Percentiles rank a stretch among this genome's conserved stretches.
phyloP scores from a whole-genome alignment of 2,797 vertebrate species.

The Strix occidentalis region DNA sequence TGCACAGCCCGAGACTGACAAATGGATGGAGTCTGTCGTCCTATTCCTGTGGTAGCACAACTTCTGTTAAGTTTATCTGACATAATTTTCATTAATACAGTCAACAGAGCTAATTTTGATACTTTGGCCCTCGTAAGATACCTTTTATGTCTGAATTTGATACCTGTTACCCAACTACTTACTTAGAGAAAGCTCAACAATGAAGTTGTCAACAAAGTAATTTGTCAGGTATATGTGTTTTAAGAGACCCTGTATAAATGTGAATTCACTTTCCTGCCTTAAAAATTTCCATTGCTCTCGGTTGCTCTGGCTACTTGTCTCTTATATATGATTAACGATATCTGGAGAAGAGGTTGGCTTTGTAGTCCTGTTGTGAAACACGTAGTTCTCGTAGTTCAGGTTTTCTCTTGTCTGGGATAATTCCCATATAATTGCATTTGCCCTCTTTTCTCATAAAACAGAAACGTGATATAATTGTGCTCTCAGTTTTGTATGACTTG shows the following conservation, averaged over 20 bases:
- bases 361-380: not conserved
- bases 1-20: not conserved
- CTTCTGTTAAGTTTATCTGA: not conserved
- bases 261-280: not conserved
- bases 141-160: not conserved
- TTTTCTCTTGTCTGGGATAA: constrained; percentile 36
- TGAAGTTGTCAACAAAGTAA: not conserved
- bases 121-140: not conserved
- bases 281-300: not conserved
- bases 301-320: not conserved
- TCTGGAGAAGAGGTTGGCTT: not conserved
- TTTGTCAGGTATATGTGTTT: not conserved
- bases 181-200: not conserved
- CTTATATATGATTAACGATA: not conserved
- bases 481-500: not conserved
- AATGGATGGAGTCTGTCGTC: not conserved
- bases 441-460: not conserved
- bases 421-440: constrained; percentile 7
- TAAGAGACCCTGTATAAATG: not conserved
- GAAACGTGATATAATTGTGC: not conserved
- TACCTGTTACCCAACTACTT: not conserved
- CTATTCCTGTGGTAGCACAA: not conserved
- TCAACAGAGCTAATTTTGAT: not conserved
- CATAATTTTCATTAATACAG: not conserved
- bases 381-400: constrained; percentile 11